Percentiles rank a stretch among this genome's conserved stretches.
Conservation (phyloP, 2,888 invertebrate species). For the Melanchra persicariae region DNA sequence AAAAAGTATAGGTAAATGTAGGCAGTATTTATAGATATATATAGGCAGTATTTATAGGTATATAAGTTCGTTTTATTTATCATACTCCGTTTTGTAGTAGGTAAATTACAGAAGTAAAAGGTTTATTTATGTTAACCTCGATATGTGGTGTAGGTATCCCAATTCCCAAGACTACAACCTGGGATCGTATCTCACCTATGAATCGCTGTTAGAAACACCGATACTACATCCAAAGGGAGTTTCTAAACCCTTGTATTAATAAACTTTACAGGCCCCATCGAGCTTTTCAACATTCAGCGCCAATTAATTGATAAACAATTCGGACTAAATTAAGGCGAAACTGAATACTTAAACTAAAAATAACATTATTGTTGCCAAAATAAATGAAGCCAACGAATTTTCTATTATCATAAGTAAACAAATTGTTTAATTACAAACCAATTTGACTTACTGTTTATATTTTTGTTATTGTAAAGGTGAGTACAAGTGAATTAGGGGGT, state of each 20-base stretch:
- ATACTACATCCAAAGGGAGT: slow-evolving; percentile 27
- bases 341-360: slow-evolving; percentile 39
- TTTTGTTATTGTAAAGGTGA: slow-evolving; percentile 45
- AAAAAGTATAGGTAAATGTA: too few species aligned
- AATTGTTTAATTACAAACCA: slow-evolving; percentile 30
- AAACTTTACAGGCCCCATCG: slow-evolving; percentile 29
- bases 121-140: neutral
- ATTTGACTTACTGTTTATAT: slow-evolving; percentile 50
- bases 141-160: neutral
- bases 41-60: too few species aligned
- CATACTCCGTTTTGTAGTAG: too few species aligned
- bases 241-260: slow-evolving; percentile 35
- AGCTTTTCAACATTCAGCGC: slow-evolving; percentile 37
- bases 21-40: too few species aligned
- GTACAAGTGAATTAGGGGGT: neutral
- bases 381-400: slow-evolving; percentile 41
- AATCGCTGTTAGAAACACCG: slow-evolving; percentile 11
- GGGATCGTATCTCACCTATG: slow-evolving; percentile 3
- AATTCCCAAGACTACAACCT: slow-evolving; percentile 29
- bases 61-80: too few species aligned
- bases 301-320: slow-evolving; percentile 44
- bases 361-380: slow-evolving; percentile 43
- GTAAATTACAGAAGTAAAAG: neutral
- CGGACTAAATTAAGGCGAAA: slow-evolving; percentile 20
- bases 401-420: slow-evolving; percentile 42